Evolutionary conservation across 1,140 invertebrate species (phyloP).

Genomic region (Batillaria attramentaria): DNA sequence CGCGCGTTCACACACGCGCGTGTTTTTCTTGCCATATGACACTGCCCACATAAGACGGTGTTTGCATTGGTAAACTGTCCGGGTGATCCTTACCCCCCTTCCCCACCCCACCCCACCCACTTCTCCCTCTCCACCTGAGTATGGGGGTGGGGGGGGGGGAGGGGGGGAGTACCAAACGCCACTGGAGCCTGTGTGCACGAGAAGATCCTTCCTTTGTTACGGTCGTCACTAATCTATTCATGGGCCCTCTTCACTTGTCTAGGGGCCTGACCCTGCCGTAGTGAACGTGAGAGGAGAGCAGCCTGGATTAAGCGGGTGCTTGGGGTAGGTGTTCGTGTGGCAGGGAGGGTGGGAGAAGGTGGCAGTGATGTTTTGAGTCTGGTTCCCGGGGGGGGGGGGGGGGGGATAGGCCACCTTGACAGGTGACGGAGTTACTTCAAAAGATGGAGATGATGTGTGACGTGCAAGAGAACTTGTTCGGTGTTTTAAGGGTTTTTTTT

Average conservation of each 20-base stretch:
- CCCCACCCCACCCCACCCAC: background rate
- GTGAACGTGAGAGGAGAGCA: background rate
- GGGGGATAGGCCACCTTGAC: too few relatives aligned
- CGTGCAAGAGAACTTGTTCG: too few relatives aligned
- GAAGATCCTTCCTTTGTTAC: too few relatives aligned
- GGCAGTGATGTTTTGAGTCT: too few relatives aligned
- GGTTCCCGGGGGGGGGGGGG: too few relatives aligned
- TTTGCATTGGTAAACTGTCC: too few relatives aligned
- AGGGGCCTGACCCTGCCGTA: background rate
- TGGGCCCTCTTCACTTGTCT: background rate
- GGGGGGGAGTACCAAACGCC: background rate
- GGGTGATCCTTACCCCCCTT: background rate
- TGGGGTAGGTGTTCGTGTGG: background rate
- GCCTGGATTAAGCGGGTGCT: background rate
- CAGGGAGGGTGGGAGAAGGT: too few relatives aligned
- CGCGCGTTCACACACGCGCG: background rate
- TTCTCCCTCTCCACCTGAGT: background rate
- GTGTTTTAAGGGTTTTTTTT: too few relatives aligned
- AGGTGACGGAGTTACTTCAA: too few relatives aligned
- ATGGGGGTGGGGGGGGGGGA: background rate
- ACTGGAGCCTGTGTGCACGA: background rate
- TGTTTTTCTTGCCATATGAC: background rate
- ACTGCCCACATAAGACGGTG: too few relatives aligned
- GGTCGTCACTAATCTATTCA: too few relatives aligned
- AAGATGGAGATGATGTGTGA: too few relatives aligned